Percentiles rank a stretch among this genome's conserved stretches.
phyloP scores from a whole-genome alignment of 1,140 invertebrate species.

The Drosophila aff. region DNA sequence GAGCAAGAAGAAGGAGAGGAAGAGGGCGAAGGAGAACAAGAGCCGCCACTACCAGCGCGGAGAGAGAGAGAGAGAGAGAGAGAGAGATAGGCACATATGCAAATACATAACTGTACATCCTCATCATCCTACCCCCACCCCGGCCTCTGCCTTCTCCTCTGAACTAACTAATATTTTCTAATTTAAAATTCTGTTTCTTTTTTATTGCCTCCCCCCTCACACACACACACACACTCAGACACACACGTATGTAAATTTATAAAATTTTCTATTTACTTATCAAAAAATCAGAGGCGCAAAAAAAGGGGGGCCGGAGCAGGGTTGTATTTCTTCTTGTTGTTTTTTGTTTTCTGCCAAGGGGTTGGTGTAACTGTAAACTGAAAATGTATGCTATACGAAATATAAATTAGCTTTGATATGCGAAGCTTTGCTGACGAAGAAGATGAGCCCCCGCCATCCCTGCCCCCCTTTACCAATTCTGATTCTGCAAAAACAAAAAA shows the following conservation, averaged over 20 bases:
- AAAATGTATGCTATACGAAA: slow-evolving; percentile 79
- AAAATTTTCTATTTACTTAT: slow-evolving; percentile 82
- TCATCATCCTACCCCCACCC: not conserved
- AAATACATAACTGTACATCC: slow-evolving; percentile 74
- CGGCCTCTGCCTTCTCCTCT: not conserved
- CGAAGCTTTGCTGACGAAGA: slow-evolving; percentile 74
- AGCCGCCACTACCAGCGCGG: not conserved
- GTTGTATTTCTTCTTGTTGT: slow-evolving; percentile 17
- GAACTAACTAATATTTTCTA: slow-evolving; percentile 81
- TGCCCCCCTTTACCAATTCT: not conserved
- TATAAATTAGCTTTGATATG: slow-evolving; percentile 83
- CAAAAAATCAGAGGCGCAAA: slow-evolving; percentile 71
- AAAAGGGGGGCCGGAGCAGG: not conserved
- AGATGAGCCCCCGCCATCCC: slow-evolving; percentile 15
- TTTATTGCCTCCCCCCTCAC: slow-evolving; percentile 58
- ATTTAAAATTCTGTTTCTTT: slow-evolving; percentile 84
- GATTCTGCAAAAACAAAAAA: slow-evolving; percentile 49
- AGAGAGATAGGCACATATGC: slow-evolving; percentile 26
- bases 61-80: not conserved
- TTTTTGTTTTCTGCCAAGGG: not conserved
- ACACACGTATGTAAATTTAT: slow-evolving; percentile 71
- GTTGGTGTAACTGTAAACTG: slow-evolving; percentile 34
- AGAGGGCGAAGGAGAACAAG: slow-evolving; percentile 25
- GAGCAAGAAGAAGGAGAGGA: slow-evolving; percentile 18
- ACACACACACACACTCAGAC: not conserved